Evolutionary conservation across 2,113 vertebrate genomes (phyloP).

Genomic region (Hippoglossus stenolepis): DNA sequence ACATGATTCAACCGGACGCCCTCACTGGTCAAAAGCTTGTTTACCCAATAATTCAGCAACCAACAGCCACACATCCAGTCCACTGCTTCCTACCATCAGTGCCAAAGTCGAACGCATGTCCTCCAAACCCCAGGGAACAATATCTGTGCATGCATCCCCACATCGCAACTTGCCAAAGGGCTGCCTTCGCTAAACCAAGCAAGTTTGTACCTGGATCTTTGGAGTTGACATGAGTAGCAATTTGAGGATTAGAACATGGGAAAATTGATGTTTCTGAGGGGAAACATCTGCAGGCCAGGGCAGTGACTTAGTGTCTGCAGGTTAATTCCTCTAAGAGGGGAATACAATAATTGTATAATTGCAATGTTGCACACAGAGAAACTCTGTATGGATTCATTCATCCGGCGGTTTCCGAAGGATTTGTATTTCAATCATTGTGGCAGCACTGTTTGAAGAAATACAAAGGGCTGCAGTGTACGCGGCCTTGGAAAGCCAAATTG

Average conservation of each 20-base stretch:
- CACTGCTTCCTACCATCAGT: neutral
- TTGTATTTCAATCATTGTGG: slow-evolving; percentile 38
- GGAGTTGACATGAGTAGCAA: slow-evolving; percentile 57
- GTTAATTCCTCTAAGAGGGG: slow-evolving; percentile 50
- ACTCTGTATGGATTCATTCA: slow-evolving; percentile 32
- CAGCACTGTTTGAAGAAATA: slow-evolving; percentile 19
- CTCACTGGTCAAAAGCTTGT: neutral
- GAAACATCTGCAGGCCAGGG: slow-evolving; percentile 40
- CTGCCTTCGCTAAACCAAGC: slow-evolving; percentile 40
- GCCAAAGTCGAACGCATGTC: slow-evolving; percentile 8
- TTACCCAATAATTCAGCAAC: neutral
- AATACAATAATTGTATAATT: slow-evolving; percentile 55
- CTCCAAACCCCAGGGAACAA: slow-evolving; percentile 16
- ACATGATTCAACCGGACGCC: slow-evolving; percentile 6
- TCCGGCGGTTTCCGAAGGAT: slow-evolving; percentile 30
- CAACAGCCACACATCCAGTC: no score
- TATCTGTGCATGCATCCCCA: slow-evolving; percentile 27
- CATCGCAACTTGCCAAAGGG: slow-evolving; percentile 32
- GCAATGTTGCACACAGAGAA: slow-evolving; percentile 26
- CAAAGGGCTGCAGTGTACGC: neutral
- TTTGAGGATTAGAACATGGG: slow-evolving; percentile 69
- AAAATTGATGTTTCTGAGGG: slow-evolving; percentile 60
- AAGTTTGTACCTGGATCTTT: slow-evolving; percentile 62
- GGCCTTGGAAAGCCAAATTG: neutral
- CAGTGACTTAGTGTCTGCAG: slow-evolving; percentile 56